Evolutionary conservation across 2,888 invertebrate species (phyloP).

Genomic region (Diadegma fenestrale): DNA sequence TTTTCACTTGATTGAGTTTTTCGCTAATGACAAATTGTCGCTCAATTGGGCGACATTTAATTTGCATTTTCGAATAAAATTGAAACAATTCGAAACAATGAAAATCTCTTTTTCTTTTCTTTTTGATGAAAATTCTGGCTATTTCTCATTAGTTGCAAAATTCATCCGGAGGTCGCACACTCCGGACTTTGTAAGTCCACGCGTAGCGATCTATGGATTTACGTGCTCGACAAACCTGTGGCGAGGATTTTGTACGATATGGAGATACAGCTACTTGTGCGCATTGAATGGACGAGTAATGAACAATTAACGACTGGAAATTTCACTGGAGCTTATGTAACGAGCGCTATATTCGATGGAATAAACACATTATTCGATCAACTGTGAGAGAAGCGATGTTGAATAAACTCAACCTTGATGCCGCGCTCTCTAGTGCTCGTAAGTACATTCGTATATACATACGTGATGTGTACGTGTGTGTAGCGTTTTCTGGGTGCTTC

Average conservation of each 20-base stretch:
- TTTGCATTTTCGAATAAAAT: not conserved
- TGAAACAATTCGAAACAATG: not conserved
- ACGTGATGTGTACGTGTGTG: not conserved
- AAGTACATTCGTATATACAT: not conserved
- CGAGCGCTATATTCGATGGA: slow-evolving; percentile 37
- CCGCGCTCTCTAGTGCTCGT: slow-evolving; percentile 21
- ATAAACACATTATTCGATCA: slow-evolving; percentile 57
- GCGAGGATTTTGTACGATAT: slow-evolving; percentile 31
- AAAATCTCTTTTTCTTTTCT: not conserved
- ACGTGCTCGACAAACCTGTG: slow-evolving; percentile 25
- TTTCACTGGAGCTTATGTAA: slow-evolving; percentile 43
- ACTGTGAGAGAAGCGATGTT: slow-evolving; percentile 21
- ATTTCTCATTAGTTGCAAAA: not conserved
- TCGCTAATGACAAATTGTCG: slow-evolving; percentile 27
- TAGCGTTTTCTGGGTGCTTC: slow-evolving; percentile 5
- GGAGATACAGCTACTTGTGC: not conserved
- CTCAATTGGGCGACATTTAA: not conserved
- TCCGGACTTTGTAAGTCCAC: not conserved
- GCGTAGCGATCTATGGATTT: slow-evolving; percentile 16
- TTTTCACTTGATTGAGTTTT: slow-evolving; percentile 41
- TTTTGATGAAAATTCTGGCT: not conserved
- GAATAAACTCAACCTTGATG: slow-evolving; percentile 39
- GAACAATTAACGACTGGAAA: slow-evolving; percentile 63
- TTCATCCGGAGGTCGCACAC: not conserved
- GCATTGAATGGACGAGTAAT: slow-evolving; percentile 59